These are phyloP conservation scores for Pelusios castaneus DNA, from an alignment of 2,113 vertebrate genomes.

Conservation along the genomic window DNA sequence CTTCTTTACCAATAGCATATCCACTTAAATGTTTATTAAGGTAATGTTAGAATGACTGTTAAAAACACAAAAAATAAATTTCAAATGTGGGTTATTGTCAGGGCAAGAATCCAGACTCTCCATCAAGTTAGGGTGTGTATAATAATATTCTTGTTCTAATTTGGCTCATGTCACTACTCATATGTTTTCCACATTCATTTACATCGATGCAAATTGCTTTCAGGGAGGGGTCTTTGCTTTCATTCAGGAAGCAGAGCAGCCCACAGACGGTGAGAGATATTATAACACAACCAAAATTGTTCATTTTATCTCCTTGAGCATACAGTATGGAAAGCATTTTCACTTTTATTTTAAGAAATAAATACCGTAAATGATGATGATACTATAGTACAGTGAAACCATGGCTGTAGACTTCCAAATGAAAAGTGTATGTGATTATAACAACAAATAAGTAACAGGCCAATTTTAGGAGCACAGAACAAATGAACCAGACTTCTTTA, in stretches of 20 bases:
- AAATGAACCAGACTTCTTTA: not conserved
- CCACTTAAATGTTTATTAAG: not conserved
- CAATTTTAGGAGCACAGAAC: not conserved
- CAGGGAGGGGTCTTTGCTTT: conserved; percentile 12
- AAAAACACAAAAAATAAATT: not conserved
- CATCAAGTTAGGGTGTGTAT: not conserved
- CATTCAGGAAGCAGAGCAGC: conserved; percentile 13
- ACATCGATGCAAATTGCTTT: conserved; percentile 1
- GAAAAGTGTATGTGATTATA: not conserved
- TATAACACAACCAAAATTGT: fast-evolving
- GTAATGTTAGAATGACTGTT: not conserved
- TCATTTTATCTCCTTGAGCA: conserved; percentile 4
- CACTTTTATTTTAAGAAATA: not conserved
- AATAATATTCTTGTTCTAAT: conserved; percentile 15
- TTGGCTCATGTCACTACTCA: not conserved
- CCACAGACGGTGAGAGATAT: not conserved
- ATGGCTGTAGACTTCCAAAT: not conserved
- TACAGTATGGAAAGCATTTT: not conserved
- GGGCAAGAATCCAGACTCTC: not conserved
- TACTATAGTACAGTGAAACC: not conserved
- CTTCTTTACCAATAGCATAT: not conserved
- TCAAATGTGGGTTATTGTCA: not conserved
- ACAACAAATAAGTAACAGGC: not conserved
- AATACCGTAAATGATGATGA: not conserved
- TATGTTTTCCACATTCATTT: not conserved